These are phyloP conservation scores for Anarrhichthys ocellatus DNA, from an alignment of 2,113 vertebrate genomes.

Conservation along the genomic window DNA sequence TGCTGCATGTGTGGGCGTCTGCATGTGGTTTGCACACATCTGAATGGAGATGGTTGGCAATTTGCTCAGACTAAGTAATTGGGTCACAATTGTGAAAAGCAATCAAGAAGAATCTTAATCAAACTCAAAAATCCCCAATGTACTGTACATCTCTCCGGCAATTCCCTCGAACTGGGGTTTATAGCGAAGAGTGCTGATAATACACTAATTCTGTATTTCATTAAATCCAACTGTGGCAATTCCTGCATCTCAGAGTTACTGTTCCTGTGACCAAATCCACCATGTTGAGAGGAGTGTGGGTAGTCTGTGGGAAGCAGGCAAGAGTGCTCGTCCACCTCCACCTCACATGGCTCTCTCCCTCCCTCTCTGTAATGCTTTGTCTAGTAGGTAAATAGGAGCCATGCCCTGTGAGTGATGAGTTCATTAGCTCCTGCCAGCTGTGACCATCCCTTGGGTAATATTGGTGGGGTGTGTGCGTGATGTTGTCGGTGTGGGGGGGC, in stretches of 20 bases:
- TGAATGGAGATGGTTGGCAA: slow-evolving; percentile 23
- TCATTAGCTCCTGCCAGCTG: slow-evolving; percentile 84
- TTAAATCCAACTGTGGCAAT: background rate
- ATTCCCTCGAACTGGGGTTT: slow-evolving; percentile 44
- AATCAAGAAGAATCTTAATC: slow-evolving; percentile 73
- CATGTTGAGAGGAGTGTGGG: slow-evolving; percentile 7
- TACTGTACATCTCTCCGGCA: slow-evolving; percentile 43
- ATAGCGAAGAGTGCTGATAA: slow-evolving; percentile 42
- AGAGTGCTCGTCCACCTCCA: slow-evolving; percentile 28
- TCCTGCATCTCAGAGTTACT: background rate
- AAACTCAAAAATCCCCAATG: slow-evolving; percentile 69
- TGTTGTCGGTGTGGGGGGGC: slow-evolving; percentile 15
- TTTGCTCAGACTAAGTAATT: slow-evolving; percentile 58
- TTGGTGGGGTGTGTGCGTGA: slow-evolving; percentile 44
- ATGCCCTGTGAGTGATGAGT: slow-evolving; percentile 78
- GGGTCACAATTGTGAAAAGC: slow-evolving; percentile 76
- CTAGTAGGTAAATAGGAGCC: slow-evolving; percentile 68
- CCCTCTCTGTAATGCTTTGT: slow-evolving; percentile 50
- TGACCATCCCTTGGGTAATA: slow-evolving; percentile 76
- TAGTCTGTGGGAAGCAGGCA: slow-evolving; percentile 23
- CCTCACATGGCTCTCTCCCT: slow-evolving; percentile 8
- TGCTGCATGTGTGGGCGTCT: slow-evolving; percentile 10
- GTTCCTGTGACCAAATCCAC: slow-evolving; percentile 9
- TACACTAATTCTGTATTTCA: background rate
- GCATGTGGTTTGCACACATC: background rate